These are phyloP conservation scores for Premnoplex brunnescens DNA, from an alignment of 2,797 vertebrate species.

Conservation along the genomic window DNA sequence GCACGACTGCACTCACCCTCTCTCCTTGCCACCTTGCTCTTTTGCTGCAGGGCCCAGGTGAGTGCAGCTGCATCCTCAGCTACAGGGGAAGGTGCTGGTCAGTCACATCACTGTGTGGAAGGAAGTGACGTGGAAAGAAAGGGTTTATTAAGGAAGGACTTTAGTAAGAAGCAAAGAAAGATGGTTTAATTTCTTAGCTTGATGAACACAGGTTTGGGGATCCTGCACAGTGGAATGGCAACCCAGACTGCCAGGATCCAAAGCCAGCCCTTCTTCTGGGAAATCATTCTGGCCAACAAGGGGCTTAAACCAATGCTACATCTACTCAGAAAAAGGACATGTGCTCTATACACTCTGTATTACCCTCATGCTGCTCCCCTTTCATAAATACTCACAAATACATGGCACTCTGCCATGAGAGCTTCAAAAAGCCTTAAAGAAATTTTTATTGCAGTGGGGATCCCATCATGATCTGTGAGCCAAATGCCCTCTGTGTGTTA, in stretches of 20 bases:
- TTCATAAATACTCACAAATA: not conserved
- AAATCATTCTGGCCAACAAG: not conserved
- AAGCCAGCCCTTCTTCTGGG: not conserved
- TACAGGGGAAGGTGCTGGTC: not conserved
- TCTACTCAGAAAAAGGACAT: not conserved
- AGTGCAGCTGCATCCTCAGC: not conserved
- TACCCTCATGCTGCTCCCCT: not conserved
- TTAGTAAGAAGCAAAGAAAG: not conserved
- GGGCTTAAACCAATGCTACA: not conserved
- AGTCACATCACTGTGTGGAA: not conserved
- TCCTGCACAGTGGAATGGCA: not conserved
- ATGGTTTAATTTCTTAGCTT: not conserved
- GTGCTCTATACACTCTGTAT: not conserved
- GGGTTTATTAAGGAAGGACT: not conserved
- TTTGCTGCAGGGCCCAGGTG: not conserved
- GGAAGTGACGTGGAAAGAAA: not conserved
- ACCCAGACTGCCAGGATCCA: not conserved
- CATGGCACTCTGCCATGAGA: not conserved
- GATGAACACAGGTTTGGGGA: not conserved
- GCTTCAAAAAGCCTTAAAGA: not conserved
- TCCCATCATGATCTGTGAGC: not conserved
- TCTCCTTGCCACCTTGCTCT: not conserved
- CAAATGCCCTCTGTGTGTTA: not conserved
- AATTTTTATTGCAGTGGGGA: not conserved
- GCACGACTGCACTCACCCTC: accelerated